Base-by-base conservation (phyloP, 2,888 invertebrate genomes). In the Cheilosia vernalis region DNA sequence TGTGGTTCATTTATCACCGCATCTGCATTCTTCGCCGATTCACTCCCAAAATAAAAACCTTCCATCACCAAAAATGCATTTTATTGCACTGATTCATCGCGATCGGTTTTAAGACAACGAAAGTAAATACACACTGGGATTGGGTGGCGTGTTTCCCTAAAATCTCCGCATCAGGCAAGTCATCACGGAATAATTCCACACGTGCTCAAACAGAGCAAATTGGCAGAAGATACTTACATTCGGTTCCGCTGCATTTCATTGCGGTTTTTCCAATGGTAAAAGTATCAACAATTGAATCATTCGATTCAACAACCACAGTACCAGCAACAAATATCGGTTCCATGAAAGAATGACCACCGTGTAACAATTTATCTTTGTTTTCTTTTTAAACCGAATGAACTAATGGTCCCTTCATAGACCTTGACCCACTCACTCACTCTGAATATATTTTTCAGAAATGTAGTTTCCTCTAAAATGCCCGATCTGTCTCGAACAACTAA, bases 61-160 rank as follows among this genome's bases (percentile, higher is more conserved):
- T 51, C 72, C 17, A n/a, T 13, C 24, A 40, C 27, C 15, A 17
- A 33, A 60, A 60, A 60, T 27, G 51, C 61, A 61, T 58, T 49
- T 70, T 17, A 49, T 49, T 53, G 42, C 40, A 51, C 61, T 72
- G 72, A 72, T 72, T 72, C 72, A 72, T 51, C 61, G 19, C 15
- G 61, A 40, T 40, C 40, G 17, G 6, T 47, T 44, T 47, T 24
- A 33, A 27, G 13, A 7, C 37, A 37, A 37, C 51, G n/a, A 40
- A 40, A 42, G 27, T 53, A 19, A 21, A 42, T 53, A 37, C 37
- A 37, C 51, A 33, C 24, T 72, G 72, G 42, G 61, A 61, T 72
- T 61, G 24, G 10, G 40, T 5, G 40, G 51, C 40, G 60, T 40
- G 40, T 21, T 60, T 60, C 40, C 60, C 60, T 24, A 30, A 33